Evolutionary conservation across 53 echinoderm and acorn worm genomes (phyloP), one percentile per base, ranked within the genome.

Genomic region (Astropecten irregularis): DNA sequence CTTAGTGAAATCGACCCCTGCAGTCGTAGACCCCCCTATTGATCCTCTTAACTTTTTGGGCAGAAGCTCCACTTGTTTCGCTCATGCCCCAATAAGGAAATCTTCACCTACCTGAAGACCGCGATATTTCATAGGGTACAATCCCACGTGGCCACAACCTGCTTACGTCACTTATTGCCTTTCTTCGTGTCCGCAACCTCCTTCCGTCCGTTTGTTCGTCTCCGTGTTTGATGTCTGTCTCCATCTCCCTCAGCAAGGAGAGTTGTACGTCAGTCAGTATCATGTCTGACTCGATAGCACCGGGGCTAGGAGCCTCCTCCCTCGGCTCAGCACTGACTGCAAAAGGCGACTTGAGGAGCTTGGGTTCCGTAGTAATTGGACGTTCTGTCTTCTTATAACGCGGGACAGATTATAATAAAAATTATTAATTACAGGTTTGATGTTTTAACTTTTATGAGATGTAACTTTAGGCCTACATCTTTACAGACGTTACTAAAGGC

Each of bases 241-340:
- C 33, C 18, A 16, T 4, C 0, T 63, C 35, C 18, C 63, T 33
- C 8, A 46, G 14, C 34, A 63, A 33, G 35, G 63, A 0, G 14
- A 63, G 63, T 25, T 63, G 63, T 13, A 9, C 35, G 6, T 33
- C 15, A 15, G 63, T 63, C 63, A 63, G 63, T 35, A 63, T 63
- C 63, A 63, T 63, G 36, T 63, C 63, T 32, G 63, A 63, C 63
- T 63, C 33, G 18, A 63, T 35, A n/a, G 63, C 35, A 0, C 63
- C 63, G 11, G 36, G 63, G 8, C 34, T 63, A 2, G 63, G 33
- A 2, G 7, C 15, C 8, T 63, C 63, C 34, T 63, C 63, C 35
- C 2, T 33, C 16, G 63, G 63, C 15, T 63, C 63, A 2, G 34
- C 22, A 35, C 34, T 63, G 2, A 63, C 16, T n/a, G 63, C 15